phyloP scores from a whole-genome alignment of 2,113 vertebrate genomes.

The Agapornis roseicollis region DNA sequence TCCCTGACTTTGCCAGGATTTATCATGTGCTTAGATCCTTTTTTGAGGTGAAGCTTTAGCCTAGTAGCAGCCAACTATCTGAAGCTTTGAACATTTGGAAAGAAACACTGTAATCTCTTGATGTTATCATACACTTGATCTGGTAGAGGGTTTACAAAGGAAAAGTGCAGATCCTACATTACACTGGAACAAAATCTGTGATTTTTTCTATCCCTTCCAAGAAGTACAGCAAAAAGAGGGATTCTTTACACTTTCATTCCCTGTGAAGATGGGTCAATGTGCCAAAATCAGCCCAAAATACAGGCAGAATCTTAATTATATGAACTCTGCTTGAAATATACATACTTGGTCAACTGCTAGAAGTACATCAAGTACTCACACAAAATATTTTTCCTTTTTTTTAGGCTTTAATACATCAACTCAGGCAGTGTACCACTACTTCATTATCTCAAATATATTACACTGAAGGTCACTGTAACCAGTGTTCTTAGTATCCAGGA shows the following conservation, averaged over 20 bases:
- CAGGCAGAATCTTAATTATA: background rate
- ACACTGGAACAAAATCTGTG: background rate
- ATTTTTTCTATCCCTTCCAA: background rate
- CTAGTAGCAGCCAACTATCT: background rate
- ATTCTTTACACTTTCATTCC: background rate
- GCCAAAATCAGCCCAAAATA: background rate
- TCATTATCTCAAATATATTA: background rate
- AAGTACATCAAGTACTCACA: background rate
- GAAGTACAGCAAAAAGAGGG: background rate
- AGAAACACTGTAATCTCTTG: background rate
- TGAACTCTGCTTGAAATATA: background rate
- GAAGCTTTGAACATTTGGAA: background rate
- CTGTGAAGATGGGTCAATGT: background rate
- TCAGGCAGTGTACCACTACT: background rate
- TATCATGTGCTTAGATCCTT: background rate
- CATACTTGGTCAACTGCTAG: background rate
- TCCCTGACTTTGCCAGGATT: background rate
- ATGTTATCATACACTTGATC: background rate
- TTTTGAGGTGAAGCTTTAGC: background rate
- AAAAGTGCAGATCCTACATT: background rate
- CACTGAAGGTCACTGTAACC: background rate
- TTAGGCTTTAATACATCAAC: background rate
- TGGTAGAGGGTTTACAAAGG: background rate
- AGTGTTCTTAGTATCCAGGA: background rate
- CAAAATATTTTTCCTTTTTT: background rate